Conservation (phyloP, 1,140 invertebrate genomes). For the Drosophila varians region DNA sequence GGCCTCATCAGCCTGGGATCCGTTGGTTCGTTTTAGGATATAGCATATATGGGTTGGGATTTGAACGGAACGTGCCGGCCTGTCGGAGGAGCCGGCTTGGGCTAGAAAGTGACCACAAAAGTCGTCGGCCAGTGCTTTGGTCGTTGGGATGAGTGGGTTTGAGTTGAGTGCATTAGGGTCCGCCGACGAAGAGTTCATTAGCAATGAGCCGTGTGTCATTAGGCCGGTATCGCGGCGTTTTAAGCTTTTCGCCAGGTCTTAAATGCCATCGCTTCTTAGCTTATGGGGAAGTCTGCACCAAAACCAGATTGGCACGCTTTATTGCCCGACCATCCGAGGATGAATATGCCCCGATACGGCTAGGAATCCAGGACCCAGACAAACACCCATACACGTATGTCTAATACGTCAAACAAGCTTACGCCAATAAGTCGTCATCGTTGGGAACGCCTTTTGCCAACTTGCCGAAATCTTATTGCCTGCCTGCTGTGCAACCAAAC, state of each 20-base stretch:
- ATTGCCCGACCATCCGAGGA: conserved; percentile 27
- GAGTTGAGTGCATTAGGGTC: conserved; percentile 64
- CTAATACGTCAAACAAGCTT: conserved; percentile 78
- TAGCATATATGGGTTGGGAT: neutral
- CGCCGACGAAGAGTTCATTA: conserved; percentile 68
- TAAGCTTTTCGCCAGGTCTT: conserved; percentile 24
- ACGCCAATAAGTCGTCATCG: conserved; percentile 79
- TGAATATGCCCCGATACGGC: neutral
- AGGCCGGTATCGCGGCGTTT: conserved; percentile 56
- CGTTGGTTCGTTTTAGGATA: neutral
- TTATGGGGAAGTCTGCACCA: conserved; percentile 21
- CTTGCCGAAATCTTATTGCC: conserved; percentile 69
- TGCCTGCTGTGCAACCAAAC: conserved; percentile 29
- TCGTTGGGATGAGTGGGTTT: conserved; percentile 1
- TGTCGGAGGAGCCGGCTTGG: conserved; percentile 21
- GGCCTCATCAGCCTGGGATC: conserved; percentile 54
- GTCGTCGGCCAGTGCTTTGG: conserved; percentile 49
- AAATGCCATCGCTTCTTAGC: conserved; percentile 31
- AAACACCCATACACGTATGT: conserved; percentile 46
- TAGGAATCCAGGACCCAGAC: neutral
- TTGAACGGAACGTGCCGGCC: conserved; percentile 10
- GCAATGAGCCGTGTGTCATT: conserved; percentile 60
- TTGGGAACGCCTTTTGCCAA: conserved; percentile 30
- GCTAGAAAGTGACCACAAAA: conserved; percentile 56
- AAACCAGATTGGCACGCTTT: conserved; percentile 73